Percentiles rank a stretch among this genome's conserved stretches.
These are phyloP conservation scores for Agrotis ipsilon DNA, from an alignment of 2,888 invertebrate species.

Conservation along the genomic window DNA sequence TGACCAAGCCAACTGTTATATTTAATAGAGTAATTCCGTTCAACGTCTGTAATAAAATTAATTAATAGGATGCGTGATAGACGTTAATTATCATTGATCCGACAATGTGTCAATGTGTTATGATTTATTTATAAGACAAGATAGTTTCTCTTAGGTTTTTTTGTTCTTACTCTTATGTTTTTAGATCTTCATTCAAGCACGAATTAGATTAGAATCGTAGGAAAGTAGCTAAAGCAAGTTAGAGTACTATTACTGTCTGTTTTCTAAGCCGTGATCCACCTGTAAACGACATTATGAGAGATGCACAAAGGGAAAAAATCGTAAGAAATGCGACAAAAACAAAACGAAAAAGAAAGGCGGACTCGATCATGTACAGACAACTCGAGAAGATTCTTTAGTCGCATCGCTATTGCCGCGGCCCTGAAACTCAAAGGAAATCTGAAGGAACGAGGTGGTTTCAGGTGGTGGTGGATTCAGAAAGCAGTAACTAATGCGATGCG, in stretches of 20 bases:
- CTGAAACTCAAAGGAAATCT: too few relatives aligned
- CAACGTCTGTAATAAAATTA: conserved; percentile 13
- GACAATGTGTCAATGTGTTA: conserved; percentile 19
- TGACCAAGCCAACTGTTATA: conserved; percentile 5
- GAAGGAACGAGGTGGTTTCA: too few relatives aligned
- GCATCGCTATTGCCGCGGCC: too few relatives aligned
- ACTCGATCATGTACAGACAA: too few relatives aligned
- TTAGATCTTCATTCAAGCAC: neutral
- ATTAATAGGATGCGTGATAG: conserved; percentile 19
- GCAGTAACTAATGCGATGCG: too few relatives aligned
- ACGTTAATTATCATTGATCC: conserved; percentile 17
- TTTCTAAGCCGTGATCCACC: neutral
- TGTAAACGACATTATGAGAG: neutral
- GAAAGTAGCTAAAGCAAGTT: neutral
- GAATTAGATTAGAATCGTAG: neutral
- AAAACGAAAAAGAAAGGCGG: too few relatives aligned
- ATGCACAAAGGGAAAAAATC: too few relatives aligned
- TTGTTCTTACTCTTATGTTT: neutral
- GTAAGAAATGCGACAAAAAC: too few relatives aligned
- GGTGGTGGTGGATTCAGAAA: too few relatives aligned
- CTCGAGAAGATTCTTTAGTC: too few relatives aligned
- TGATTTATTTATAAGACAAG: conserved; percentile 17
- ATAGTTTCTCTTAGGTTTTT: conserved; percentile 9
- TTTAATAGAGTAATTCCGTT: conserved; percentile 13
- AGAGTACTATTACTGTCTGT: neutral